Evolutionary conservation across 2,113 vertebrate genomes (phyloP), one percentile per base, ranked within the genome.

Genomic region (Antigone vipio): DNA sequence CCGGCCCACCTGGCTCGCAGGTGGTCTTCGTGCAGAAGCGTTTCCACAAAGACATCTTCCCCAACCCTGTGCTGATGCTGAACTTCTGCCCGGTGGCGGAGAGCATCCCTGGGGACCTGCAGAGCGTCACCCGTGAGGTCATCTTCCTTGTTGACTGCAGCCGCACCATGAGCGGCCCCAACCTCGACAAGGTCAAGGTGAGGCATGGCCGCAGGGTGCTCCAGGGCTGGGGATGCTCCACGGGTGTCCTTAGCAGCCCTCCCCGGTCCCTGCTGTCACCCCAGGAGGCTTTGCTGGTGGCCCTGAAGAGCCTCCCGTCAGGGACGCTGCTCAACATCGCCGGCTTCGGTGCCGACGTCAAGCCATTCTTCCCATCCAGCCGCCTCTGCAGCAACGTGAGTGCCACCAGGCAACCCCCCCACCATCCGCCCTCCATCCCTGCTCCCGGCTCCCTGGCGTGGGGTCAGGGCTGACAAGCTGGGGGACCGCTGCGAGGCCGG

Each of bases 11-110:
- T n/a, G 92, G 53, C 80, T 92, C 0, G 78, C 96, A 99, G 99
- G 97, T 99, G 94, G 99, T 99, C 95, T 99, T 99, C 14, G 97
- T 99, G 86, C 98, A 99, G 97, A 99, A 98, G 84, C 98, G 99
- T 21, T 98, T 99, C 97, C 99, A 99, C 97, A 99, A 99, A 87
- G 99, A 99, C 96, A 99, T 99, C 92, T 97, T 99, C 91, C 96
- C 97, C 93, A 99, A 99, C 95, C 99, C 99, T 0, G 99, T 99
- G 87, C 88, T 99, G 98, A 99, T 99, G 99, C 98, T 99, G 73
- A 99, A 99, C 96, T 99, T 99, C 98, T 99, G 99, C 93, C 99
- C 99, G 0, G 98, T 95, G 85, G 93, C 98, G 73, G 98, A 98
- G 94, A 44, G 74, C 1, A 52, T 96, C 79, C 98, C 98, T 1